A percentile compares a stretch with the other conserved stretches of the same genome.
Evolutionary conservation across 2,888 invertebrate species (phyloP).

Genomic region (Pharmacophagus antenor): DNA sequence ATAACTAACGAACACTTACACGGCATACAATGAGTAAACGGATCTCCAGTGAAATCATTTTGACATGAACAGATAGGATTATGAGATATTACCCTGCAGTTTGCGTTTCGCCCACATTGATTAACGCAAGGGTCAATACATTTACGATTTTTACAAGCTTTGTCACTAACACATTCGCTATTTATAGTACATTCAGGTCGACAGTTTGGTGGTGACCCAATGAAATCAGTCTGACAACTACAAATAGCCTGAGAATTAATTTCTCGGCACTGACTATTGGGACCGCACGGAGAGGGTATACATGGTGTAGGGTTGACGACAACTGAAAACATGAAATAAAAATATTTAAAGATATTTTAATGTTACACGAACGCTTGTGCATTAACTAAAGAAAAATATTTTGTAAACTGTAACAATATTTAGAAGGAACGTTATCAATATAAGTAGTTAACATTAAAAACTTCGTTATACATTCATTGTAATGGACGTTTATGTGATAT

Average conservation of each 20-base stretch:
- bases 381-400: neutral
- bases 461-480: too few species aligned
- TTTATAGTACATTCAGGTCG: constrained; percentile 91
- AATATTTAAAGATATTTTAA: neutral
- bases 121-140: constrained; percentile 90
- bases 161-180: constrained; percentile 87
- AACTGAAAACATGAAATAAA: constrained; percentile 48
- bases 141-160: constrained; percentile 88
- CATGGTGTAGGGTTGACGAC: constrained; percentile 76
- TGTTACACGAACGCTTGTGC: neutral
- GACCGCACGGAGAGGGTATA: constrained; percentile 89
- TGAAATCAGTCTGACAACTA: constrained; percentile 85
- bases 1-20: too few species aligned
- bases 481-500: too few species aligned
- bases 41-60: constrained; percentile 87
- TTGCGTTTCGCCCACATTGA: constrained; percentile 88
- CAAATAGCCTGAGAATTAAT: constrained; percentile 85
- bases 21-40: constrained; percentile 83
- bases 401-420: neutral
- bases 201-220: constrained; percentile 89
- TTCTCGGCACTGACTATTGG: constrained; percentile 87
- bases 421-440: too few species aligned
- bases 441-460: too few species aligned
- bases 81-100: constrained; percentile 90
- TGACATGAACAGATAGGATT: constrained; percentile 91